Evolutionary conservation across 2,888 invertebrate genomes (phyloP).

Genomic region (Hyppa rectilinea): DNA sequence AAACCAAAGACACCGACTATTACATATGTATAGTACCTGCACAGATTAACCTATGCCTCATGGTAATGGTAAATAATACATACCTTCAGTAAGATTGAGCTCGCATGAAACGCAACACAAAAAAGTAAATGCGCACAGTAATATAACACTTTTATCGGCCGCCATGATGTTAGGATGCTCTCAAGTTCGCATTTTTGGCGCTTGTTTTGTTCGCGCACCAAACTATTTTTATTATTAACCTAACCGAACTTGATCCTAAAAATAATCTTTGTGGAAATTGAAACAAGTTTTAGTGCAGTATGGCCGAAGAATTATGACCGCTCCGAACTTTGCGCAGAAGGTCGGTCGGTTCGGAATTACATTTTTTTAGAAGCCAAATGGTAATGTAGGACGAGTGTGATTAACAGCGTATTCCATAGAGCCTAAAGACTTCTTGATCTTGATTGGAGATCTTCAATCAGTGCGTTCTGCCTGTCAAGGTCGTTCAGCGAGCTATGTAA

Average conservation of each 20-base stretch:
- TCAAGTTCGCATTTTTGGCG: neutral
- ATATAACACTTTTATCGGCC: neutral
- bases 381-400: neutral
- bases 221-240: neutral
- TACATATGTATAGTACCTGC: too few relatives aligned
- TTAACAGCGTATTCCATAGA: too few relatives aligned
- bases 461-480: too few relatives aligned
- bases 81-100: conserved; percentile 29
- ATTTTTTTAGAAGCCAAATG: neutral
- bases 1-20: too few relatives aligned
- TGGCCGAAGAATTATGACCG: neutral
- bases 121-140: neutral
- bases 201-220: neutral
- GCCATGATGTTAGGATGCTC: neutral
- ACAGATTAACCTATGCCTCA: neutral
- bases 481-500: too few relatives aligned
- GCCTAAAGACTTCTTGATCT: too few relatives aligned
- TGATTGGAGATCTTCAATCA: too few relatives aligned
- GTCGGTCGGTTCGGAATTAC: neutral
- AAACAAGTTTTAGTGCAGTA: neutral
- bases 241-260: neutral
- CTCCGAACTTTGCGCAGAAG: neutral
- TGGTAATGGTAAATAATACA: neutral
- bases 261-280: neutral
- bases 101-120: conserved; percentile 17